Evolutionary conservation across 1,140 invertebrate species (phyloP).

Genomic region (Lamellibrachia luymesi): DNA sequence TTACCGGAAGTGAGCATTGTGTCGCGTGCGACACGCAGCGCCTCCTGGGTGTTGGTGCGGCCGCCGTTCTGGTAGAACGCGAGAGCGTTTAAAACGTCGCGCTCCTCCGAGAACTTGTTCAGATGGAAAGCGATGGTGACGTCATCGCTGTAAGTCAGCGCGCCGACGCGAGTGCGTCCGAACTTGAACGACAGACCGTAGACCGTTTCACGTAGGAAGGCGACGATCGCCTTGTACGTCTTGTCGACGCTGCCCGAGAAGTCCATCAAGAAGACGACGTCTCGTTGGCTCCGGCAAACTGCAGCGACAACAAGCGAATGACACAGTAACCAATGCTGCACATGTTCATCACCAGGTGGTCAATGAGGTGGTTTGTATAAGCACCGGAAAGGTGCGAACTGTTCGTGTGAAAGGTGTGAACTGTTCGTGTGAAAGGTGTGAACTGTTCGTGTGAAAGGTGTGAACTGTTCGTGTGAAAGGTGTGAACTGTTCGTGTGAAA

Average conservation of each 20-base stretch:
- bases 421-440: no score
- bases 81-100: constrained; percentile 17
- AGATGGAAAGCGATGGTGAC: neutral
- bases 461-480: no score
- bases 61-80: constrained; percentile 15
- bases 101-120: neutral
- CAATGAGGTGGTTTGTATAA: neutral
- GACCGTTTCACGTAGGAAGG: neutral
- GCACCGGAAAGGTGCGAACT: no score
- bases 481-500: no score
- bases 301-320: neutral
- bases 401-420: no score
- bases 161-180: neutral
- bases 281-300: constrained; percentile 14
- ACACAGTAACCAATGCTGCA: neutral
- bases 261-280: constrained; percentile 19
- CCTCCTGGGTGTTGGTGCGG: constrained; percentile 21
- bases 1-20: neutral
- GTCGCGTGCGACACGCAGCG: constrained; percentile 7
- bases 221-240: neutral
- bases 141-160: constrained; percentile 7
- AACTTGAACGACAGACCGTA: constrained; percentile 20
- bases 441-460: no score
- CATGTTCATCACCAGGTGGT: neutral
- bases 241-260: neutral